Conservation (phyloP, 2,888 invertebrate species). For the Parapristionchus giblindavisi region DNA sequence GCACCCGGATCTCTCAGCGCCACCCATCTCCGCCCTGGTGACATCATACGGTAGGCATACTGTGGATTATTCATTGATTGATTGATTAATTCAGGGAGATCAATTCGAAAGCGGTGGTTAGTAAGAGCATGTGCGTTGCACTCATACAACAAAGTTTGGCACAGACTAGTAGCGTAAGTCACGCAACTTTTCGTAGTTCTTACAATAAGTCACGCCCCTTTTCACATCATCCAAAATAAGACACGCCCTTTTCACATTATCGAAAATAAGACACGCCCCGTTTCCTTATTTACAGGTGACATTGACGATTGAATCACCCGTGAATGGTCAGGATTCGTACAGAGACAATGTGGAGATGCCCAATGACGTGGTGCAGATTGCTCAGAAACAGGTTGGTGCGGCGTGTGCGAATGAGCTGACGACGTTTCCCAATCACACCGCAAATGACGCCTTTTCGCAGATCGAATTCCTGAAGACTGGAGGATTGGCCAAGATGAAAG, state of each 20-base stretch:
- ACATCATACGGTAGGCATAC: slow-evolving; percentile 26
- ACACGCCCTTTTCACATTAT: too few relatives aligned
- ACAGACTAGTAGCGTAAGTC: too few relatives aligned
- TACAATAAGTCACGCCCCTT: too few relatives aligned
- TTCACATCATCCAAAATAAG: too few relatives aligned
- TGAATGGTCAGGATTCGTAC: slow-evolving; percentile 32
- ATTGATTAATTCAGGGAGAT: neutral
- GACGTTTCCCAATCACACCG: too few relatives aligned
- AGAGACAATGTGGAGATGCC: slow-evolving; percentile 34
- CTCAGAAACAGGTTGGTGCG: slow-evolving; percentile 13
- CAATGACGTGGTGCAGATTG: slow-evolving; percentile 17
- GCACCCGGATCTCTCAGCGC: slow-evolving; percentile 2
- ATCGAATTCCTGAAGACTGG: slow-evolving; percentile 30
- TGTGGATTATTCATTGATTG: neutral
- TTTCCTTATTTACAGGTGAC: neutral
- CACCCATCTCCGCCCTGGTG: slow-evolving; percentile 28
- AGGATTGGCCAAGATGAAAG: neutral
- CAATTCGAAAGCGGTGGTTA: slow-evolving; percentile 1
- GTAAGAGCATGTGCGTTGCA: slow-evolving; percentile 30
- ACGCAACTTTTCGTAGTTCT: too few relatives aligned
- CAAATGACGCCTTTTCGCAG: neutral
- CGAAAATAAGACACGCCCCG: too few relatives aligned
- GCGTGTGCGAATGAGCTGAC: neutral
- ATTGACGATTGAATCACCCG: slow-evolving; percentile 26
- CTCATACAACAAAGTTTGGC: slow-evolving; percentile 24